These are phyloP conservation scores for Drosophila albomicans DNA, from an alignment of 1,140 invertebrate species.

Conservation along the genomic window DNA sequence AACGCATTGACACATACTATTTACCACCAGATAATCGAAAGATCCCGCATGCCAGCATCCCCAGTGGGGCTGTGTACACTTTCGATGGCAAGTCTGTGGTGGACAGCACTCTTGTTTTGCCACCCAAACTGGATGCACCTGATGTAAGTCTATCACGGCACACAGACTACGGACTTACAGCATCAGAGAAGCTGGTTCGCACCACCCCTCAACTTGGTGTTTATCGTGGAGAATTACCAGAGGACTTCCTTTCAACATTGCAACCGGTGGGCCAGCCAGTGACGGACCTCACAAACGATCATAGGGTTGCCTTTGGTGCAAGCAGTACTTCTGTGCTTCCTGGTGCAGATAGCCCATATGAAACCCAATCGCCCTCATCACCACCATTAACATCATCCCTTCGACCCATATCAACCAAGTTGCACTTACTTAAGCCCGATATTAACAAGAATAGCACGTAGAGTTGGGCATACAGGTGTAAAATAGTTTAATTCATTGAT, in stretches of 20 bases:
- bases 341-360: slow-evolving; percentile 32
- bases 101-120: slow-evolving; percentile 87
- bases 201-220: slow-evolving; percentile 89
- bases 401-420: slow-evolving; percentile 79
- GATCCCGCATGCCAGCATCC: slow-evolving; percentile 82
- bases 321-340: slow-evolving; percentile 25
- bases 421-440: slow-evolving; percentile 69
- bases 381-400: slow-evolving; percentile 61
- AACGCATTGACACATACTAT: slow-evolving; percentile 89
- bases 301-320: slow-evolving; percentile 38
- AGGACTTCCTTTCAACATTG: slow-evolving; percentile 63
- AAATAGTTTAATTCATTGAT: slow-evolving; percentile 71
- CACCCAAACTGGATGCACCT: slow-evolving; percentile 85
- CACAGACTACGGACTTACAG: slow-evolving; percentile 86
- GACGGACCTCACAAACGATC: slow-evolving; percentile 47
- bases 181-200: slow-evolving; percentile 87
- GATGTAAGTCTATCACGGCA: slow-evolving; percentile 81
- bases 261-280: slow-evolving; percentile 32
- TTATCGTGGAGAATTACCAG: slow-evolving; percentile 89
- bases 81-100: slow-evolving; percentile 91
- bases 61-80: slow-evolving; percentile 87
- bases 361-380: slow-evolving; percentile 61
- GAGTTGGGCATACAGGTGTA: slow-evolving; percentile 41
- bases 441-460: slow-evolving; percentile 45
- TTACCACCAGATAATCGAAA: slow-evolving; percentile 87